Base-by-base conservation (phyloP, 2,113 vertebrate species). In the Prolemur simus region DNA sequence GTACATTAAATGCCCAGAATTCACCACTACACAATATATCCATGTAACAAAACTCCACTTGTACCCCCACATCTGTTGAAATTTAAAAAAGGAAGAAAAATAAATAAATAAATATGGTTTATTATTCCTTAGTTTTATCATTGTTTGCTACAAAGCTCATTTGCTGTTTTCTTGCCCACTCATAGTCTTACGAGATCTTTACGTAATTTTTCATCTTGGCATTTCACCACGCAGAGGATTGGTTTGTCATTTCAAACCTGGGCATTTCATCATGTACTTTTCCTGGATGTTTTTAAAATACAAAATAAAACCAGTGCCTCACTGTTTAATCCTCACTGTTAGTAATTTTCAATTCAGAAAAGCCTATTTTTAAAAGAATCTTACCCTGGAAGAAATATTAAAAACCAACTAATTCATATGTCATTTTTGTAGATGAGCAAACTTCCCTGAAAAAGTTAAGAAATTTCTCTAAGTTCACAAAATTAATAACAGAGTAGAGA, bases 401-500 rank as follows among this genome's bases (percentile, higher is more conserved):
- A 80, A 97, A 88, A 27, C 3, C 64, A 78, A 63, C 32, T 77
- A 84, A 91, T 54, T 68, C 20, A 60, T 42, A 58, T 64, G n/a
- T 60, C 12, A 63, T 68, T 86, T 92, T 84, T 85, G 18, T 12
- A 82, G 23, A 68, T 80, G 37, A 76, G 77, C 27, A 97, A 96
- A 94, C n/a, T 56, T 39, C 92, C 81, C 77, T 84, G 39, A 86
- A 76, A 58, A 95, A 92, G 63, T 37, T 63, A 96, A 96, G 29
- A 37, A 64, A 96, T 2, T 73, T 58, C n/a, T 84, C 49, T 54
- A 68, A 56, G n/a, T 66, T 80, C 71, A 96, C 60, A 52, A 76
- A 94, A 97, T 76, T 76, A 83, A 58, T 12, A 52, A 86, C 60
- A 95, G 91, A 87, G 63, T 77, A 80, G 17, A 64, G 69, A 96